phyloP scores from a whole-genome alignment of 2,113 vertebrate genomes.

The Eira barbara region DNA sequence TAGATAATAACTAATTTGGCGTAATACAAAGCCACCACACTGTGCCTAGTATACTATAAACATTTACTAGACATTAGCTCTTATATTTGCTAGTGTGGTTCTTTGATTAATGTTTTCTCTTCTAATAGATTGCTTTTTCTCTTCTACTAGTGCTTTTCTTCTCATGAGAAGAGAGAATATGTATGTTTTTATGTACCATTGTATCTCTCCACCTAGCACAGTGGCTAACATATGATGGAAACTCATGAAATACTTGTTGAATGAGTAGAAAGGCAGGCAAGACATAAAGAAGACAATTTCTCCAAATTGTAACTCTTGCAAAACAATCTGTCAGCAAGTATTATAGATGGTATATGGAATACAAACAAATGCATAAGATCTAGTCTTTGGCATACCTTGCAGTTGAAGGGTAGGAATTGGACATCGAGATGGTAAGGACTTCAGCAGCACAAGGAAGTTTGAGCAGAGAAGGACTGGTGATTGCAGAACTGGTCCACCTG shows the following conservation, averaged over 20 bases:
- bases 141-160: background rate
- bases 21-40: background rate
- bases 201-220: background rate
- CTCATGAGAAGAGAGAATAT: background rate
- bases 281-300: background rate
- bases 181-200: background rate
- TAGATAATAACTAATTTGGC: background rate
- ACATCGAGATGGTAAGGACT: background rate
- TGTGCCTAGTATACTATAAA: background rate
- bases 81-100: background rate
- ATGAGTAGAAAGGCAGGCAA: background rate
- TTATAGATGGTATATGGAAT: background rate
- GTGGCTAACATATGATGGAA: background rate
- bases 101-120: background rate
- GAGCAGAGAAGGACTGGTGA: background rate
- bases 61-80: background rate
- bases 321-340: background rate
- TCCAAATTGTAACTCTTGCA: background rate
- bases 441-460: background rate
- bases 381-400: background rate
- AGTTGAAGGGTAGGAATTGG: background rate
- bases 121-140: background rate
- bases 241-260: slow-evolving; percentile 18
- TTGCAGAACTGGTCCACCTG: background rate
- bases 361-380: background rate